Conservation (phyloP, 2,888 invertebrate species). For the Candidula unifasciata region DNA sequence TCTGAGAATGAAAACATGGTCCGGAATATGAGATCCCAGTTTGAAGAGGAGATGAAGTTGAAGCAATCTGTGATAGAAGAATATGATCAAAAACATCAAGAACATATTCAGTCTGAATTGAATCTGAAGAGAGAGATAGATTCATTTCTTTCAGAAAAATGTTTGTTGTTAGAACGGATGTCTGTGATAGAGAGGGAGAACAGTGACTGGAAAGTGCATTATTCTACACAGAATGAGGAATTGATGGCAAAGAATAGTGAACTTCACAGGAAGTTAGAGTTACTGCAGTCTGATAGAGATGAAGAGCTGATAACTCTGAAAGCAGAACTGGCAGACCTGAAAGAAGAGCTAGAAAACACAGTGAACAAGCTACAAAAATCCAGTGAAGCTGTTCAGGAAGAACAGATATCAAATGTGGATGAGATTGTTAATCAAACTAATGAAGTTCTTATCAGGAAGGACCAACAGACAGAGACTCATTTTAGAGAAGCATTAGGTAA, state of each 20-base stretch:
- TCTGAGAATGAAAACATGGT: conserved; percentile 57
- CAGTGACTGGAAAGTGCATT: conserved; percentile 51
- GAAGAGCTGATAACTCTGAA: conserved; percentile 52
- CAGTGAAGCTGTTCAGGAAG: conserved; percentile 62
- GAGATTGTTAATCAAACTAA: conserved; percentile 73
- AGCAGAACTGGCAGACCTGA: conserved; percentile 47
- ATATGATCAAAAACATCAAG: conserved; percentile 58
- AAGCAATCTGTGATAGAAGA: conserved; percentile 61
- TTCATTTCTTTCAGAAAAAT: conserved; percentile 55
- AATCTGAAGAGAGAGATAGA: conserved; percentile 59
- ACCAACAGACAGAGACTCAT: conserved; percentile 72
- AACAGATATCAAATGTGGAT: conserved; percentile 67
- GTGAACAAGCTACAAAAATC: conserved; percentile 60
- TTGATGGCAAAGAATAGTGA: conserved; percentile 54
- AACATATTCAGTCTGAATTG: conserved; percentile 55
- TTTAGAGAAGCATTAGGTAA: conserved; percentile 72
- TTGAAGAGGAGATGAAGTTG: conserved; percentile 55
- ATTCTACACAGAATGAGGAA: conserved; percentile 52
- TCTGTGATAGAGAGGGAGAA: conserved; percentile 34
- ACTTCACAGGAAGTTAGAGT: conserved; percentile 60
- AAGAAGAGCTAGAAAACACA: conserved; percentile 42
- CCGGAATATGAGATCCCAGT: conserved; percentile 52
- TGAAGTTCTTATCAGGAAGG: conserved; percentile 71
- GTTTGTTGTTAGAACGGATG: conserved; percentile 48
- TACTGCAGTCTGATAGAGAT: conserved; percentile 58